phyloP scores from a whole-genome alignment of 2,113 vertebrate genomes.

The Rhinopomastus cyanomelas region DNA sequence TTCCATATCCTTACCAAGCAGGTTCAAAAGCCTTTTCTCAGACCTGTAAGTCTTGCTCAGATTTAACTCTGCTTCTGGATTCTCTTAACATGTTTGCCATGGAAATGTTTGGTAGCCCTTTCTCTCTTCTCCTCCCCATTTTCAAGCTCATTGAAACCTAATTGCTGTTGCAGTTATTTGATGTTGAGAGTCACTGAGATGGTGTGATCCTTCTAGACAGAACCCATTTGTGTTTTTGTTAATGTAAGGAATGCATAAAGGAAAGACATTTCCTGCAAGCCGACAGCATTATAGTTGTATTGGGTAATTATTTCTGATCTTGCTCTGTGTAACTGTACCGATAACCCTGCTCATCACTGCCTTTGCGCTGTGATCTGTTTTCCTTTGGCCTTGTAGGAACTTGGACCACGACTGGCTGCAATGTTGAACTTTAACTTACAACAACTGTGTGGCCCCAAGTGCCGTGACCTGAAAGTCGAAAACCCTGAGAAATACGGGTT shows the following conservation, averaged over 20 bases:
- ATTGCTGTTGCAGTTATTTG: background rate
- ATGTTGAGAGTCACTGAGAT: background rate
- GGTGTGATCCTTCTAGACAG: background rate
- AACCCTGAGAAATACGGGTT: conserved; percentile 99
- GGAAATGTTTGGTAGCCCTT: background rate
- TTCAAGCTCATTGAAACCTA: background rate
- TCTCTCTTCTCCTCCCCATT: background rate
- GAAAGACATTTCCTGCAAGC: background rate
- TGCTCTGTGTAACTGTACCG: background rate
- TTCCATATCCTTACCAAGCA: conserved; percentile 99
- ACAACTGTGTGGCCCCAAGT: conserved; percentile 97
- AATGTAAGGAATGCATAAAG: background rate
- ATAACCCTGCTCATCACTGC: background rate
- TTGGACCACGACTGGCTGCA: conserved; percentile 93
- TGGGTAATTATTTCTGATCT: background rate
- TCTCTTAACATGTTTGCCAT: background rate
- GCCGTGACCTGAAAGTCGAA: conserved; percentile 97
- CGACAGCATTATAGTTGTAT: background rate
- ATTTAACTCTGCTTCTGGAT: background rate
- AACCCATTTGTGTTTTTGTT: background rate
- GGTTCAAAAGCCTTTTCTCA: conserved; percentile 98
- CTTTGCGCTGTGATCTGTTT: background rate
- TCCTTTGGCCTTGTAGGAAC: conserved; percentile 77
- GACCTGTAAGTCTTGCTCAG: conserved; percentile 85
- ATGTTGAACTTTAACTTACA: conserved; percentile 99